Percentiles rank a stretch among this genome's conserved stretches.
phyloP scores from a whole-genome alignment of 2,113 vertebrate genomes.

The Periophthalmus modestus region DNA sequence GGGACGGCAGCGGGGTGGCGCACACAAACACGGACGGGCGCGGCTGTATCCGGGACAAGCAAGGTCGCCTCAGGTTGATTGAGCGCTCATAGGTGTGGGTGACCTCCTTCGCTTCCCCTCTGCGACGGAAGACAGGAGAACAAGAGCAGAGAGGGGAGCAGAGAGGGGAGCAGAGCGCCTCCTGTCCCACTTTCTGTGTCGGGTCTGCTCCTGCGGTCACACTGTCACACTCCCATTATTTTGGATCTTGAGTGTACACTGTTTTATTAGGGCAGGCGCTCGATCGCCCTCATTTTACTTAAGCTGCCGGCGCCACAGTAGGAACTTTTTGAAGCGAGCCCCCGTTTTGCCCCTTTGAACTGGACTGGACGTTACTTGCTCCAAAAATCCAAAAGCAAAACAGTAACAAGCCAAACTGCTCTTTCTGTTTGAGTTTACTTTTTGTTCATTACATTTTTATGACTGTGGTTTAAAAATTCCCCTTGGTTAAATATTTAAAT shows the following conservation, averaged over 20 bases:
- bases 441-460: no score
- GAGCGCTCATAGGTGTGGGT: constrained; percentile 74
- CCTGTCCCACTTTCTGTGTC: constrained; percentile 62
- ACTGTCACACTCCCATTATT: constrained; percentile 18
- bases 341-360: not conserved
- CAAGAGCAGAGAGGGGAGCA: constrained; percentile 28
- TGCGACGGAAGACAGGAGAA: constrained; percentile 42
- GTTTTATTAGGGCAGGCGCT: not conserved
- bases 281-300: not conserved
- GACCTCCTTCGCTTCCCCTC: constrained; percentile 73
- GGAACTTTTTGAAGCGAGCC: not conserved
- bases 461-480: no score
- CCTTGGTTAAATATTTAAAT: not conserved
- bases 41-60: constrained; percentile 69
- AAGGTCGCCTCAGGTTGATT: constrained; percentile 75
- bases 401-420: not conserved
- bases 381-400: not conserved
- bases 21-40: constrained; percentile 48
- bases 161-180: constrained; percentile 35
- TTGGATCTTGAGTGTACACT: not conserved
- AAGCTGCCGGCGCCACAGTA: not conserved
- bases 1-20: constrained; percentile 43
- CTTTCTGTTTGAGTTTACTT: not conserved
- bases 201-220: constrained; percentile 10
- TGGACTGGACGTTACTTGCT: not conserved